Evolutionary conservation across 2,113 vertebrate species (phyloP).

Genomic region (Malurus alboscapulatus): DNA sequence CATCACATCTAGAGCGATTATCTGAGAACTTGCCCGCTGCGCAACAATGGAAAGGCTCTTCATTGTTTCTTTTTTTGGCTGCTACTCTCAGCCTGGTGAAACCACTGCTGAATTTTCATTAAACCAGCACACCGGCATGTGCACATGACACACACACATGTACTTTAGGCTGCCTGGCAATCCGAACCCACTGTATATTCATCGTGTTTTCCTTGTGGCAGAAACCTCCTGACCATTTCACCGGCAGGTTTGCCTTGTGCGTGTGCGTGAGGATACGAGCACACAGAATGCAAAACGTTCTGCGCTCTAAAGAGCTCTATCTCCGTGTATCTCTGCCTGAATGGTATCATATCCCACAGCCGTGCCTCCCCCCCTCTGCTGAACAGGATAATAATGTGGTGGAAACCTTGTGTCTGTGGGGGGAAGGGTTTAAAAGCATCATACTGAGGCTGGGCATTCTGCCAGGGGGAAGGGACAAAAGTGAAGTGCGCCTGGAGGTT

Average conservation of each 20-base stretch:
- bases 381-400: neutral
- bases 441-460: conserved; percentile 60
- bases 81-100: conserved; percentile 14
- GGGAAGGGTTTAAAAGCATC: conserved; percentile 64
- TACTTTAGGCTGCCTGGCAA: neutral
- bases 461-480: conserved; percentile 62
- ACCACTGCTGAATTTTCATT: conserved; percentile 58
- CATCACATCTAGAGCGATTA: conserved; percentile 36
- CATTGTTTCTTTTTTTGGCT: conserved; percentile 31
- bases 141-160: neutral
- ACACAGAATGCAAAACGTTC: neutral
- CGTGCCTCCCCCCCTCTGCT: neutral
- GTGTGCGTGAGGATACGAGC: neutral
- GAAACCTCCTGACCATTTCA: neutral
- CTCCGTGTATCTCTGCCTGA: neutral
- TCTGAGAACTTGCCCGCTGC: conserved; percentile 50
- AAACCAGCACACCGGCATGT: neutral
- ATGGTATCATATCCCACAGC: neutral
- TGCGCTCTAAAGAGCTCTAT: neutral
- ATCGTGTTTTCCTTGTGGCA: conserved; percentile 8
- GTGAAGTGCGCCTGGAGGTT: conserved; percentile 64
- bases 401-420: conserved; percentile 47
- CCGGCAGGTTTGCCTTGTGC: accelerated
- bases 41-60: conserved; percentile 20
- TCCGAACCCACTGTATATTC: neutral